Conservation (phyloP, 2,113 vertebrate species). For the Cricetomys ansorgei region DNA sequence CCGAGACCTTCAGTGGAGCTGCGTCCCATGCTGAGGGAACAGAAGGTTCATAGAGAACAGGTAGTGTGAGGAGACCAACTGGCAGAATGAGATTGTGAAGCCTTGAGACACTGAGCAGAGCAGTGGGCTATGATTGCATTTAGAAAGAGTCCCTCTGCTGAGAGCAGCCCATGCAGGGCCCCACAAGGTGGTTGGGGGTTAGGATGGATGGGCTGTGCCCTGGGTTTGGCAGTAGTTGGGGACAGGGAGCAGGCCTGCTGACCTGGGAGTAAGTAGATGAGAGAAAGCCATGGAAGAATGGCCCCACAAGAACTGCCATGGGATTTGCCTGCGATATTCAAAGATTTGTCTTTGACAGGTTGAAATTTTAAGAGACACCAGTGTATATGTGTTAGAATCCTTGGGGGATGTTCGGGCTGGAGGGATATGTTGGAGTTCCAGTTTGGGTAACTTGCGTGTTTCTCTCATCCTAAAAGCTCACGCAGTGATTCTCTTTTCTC, state of each 20-base stretch:
- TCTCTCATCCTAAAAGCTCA: neutral
- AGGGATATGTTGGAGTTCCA: neutral
- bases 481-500: neutral
- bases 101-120: neutral
- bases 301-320: neutral
- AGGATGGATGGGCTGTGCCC: neutral
- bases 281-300: neutral
- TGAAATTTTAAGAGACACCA: neutral
- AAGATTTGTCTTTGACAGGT: too few species aligned
- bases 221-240: neutral
- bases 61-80: neutral
- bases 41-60: neutral
- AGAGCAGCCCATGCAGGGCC: neutral
- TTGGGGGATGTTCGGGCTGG: neutral
- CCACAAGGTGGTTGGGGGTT: too few species aligned
- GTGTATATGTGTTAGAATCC: neutral
- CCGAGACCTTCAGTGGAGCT: neutral
- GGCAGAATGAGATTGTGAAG: neutral
- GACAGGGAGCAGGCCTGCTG: neutral
- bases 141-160: neutral
- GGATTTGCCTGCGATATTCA: too few species aligned
- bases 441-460: rapidly evolving
- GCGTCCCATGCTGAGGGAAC: neutral
- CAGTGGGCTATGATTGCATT: neutral
- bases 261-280: neutral